Percentiles rank a stretch among this genome's conserved stretches.
Evolutionary conservation across 2,797 vertebrate genomes (phyloP).

Genomic region (Catostomus latipinnis): DNA sequence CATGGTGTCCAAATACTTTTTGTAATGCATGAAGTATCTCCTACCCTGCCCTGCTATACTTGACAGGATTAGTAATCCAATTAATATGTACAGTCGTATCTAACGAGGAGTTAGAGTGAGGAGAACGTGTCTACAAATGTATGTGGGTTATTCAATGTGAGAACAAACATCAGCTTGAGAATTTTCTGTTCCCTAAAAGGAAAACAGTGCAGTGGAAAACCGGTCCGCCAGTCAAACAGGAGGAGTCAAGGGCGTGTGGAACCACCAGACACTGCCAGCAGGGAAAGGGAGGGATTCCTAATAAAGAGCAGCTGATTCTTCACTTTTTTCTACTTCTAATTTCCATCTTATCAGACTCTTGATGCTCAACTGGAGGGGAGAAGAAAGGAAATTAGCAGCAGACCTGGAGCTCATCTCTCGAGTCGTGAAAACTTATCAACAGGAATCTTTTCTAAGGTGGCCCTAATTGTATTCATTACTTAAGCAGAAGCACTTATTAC

Average conservation of each 20-base stretch:
- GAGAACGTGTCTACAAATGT: not conserved
- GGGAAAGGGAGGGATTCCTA: slow-evolving; percentile 40
- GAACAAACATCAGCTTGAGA: not conserved
- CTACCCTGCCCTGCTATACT: not conserved
- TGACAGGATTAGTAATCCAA: slow-evolving; percentile 9
- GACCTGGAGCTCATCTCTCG: slow-evolving; percentile 27
- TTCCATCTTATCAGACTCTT: slow-evolving; percentile 52
- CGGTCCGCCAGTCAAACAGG: slow-evolving; percentile 27
- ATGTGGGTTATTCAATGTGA: too few relatives aligned
- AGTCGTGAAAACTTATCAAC: slow-evolving; percentile 27
- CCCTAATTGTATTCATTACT: slow-evolving; percentile 33
- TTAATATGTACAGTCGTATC: not conserved
- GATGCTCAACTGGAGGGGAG: slow-evolving; percentile 28
- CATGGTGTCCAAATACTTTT: not conserved
- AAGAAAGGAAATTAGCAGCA: slow-evolving; percentile 40
- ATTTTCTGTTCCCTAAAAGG: slow-evolving; percentile 18
- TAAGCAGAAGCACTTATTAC: slow-evolving; percentile 7
- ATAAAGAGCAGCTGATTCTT: slow-evolving; percentile 43
- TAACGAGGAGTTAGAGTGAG: not conserved
- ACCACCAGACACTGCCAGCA: slow-evolving; percentile 44
- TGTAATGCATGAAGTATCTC: not conserved
- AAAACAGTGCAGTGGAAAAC: slow-evolving; percentile 34
- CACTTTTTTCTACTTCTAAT: slow-evolving; percentile 34
- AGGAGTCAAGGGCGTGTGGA: not conserved
- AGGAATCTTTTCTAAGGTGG: slow-evolving; percentile 29